Base-by-base conservation (phyloP, 2,113 vertebrate species). In the Hirundichthys speculiger region DNA sequence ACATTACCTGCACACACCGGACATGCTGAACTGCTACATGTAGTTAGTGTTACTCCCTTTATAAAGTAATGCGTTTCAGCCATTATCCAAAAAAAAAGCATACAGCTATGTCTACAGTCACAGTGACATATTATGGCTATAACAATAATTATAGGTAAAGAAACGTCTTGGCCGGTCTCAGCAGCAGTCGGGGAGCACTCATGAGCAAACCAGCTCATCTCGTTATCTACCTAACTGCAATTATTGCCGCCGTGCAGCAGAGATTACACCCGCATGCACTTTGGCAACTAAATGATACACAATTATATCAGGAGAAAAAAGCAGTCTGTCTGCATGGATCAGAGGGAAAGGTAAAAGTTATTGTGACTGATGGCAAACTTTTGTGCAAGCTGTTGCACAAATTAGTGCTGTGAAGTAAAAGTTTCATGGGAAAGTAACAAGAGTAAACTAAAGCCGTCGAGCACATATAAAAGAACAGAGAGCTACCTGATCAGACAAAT, bases 201-300 rank as follows among this genome's bases (percentile, higher is more conserved):
- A 39, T 45, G 39, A 25, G 27, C 39, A 64, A 51, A 58, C 15
- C 11, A 53, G 43, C 25, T 66, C 49, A 55, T 55, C 19, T 50
- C 50, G 56, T 62, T 73, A 64, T 51, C 46, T 64, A 25, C 42
- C 47, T 64, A 25, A 27, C 41, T 60, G n/a, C 48, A 34, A 25
- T 64, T 30, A 38, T 50, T 46, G 16, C 57, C 25, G 41, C 57
- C n/a, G 42, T 38, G 39, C 41, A 41, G 34, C 43, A 20, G 38
- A 40, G 39, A 25, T 8, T 65, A 14, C 20, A 7, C 50, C 27
- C 62, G 46, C 41, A 2, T 20, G 10, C 19, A 5, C 15, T n/a
- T 53, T 21, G 12, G 42, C 41, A 7, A 24, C 51, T 34, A 30
- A 25, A 13, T 45, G 18, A 49, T 11, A 38, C 14, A 22, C 30